These are phyloP conservation scores for Butorides virescens DNA, from an alignment of 2,113 vertebrate species.

Conservation along the genomic window DNA sequence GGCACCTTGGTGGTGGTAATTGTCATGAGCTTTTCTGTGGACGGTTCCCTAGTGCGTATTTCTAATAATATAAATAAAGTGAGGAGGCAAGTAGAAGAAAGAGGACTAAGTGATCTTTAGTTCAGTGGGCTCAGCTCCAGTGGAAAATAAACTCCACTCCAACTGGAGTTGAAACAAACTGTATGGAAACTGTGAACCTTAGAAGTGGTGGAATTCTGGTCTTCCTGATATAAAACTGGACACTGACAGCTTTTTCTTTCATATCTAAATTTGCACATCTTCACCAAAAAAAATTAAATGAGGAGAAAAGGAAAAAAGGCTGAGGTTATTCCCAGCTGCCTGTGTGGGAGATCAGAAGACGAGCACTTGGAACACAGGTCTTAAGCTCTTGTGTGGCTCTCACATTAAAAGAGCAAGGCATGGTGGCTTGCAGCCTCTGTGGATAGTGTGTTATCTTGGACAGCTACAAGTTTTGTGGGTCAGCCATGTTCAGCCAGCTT, in stretches of 20 bases:
- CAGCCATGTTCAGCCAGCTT: background rate
- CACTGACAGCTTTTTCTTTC: background rate
- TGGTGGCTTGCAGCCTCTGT: background rate
- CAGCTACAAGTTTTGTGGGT: background rate
- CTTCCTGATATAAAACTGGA: background rate
- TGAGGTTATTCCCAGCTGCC: background rate
- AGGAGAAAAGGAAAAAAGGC: background rate
- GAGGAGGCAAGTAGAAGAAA: background rate
- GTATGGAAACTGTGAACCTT: background rate
- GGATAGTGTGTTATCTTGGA: background rate
- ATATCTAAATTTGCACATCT: background rate
- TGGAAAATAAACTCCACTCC: background rate
- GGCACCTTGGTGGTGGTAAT: background rate
- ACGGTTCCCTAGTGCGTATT: background rate
- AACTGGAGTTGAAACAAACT: background rate
- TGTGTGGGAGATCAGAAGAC: background rate
- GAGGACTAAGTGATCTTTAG: background rate
- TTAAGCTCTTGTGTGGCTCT: background rate
- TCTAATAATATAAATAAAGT: background rate
- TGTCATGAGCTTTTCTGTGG: background rate
- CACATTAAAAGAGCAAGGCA: accelerated
- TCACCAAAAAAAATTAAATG: background rate
- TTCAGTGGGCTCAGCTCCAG: background rate
- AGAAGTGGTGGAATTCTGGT: no score
- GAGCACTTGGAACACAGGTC: background rate